phyloP scores from a whole-genome alignment of 2,888 invertebrate species.

The Cheiracanthium punctorium region DNA sequence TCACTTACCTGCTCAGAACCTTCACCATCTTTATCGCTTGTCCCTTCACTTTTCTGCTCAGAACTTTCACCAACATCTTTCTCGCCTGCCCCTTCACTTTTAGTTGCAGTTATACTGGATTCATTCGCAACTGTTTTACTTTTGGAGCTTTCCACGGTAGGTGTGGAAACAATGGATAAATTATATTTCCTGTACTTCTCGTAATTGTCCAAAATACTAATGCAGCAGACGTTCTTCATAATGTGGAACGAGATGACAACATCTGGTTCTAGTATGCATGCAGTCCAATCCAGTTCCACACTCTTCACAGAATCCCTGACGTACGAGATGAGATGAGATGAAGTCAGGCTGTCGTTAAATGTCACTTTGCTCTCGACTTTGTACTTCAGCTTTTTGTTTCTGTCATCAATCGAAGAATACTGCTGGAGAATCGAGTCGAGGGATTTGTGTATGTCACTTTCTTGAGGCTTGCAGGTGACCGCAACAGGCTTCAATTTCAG shows the following conservation, averaged over 20 bases:
- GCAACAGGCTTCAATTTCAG: conserved; percentile 88
- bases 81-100: no score
- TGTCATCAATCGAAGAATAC: conserved; percentile 30
- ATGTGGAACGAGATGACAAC: conserved; percentile 89
- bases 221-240: conserved; percentile 85
- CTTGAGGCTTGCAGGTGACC: conserved; percentile 86
- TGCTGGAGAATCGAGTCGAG: conserved; percentile 82
- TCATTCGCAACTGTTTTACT: no score
- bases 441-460: conserved; percentile 84
- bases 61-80: no score
- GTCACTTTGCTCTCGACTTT: conserved; percentile 79
- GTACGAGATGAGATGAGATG: conserved; percentile 82
- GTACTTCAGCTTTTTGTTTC: conserved; percentile 37
- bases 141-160: not conserved
- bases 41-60: no score
- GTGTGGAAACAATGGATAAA: conserved; percentile 80
- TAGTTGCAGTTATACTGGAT: no score
- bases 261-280: conserved; percentile 85
- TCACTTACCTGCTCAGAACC: no score
- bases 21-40: no score
- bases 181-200: conserved; percentile 89
- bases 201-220: conserved; percentile 88
- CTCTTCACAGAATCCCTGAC: conserved; percentile 75
- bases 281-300: conserved; percentile 79
- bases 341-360: conserved; percentile 84